Base-by-base conservation (phyloP, 2,113 vertebrate species). In the Pandion haliaetus region DNA sequence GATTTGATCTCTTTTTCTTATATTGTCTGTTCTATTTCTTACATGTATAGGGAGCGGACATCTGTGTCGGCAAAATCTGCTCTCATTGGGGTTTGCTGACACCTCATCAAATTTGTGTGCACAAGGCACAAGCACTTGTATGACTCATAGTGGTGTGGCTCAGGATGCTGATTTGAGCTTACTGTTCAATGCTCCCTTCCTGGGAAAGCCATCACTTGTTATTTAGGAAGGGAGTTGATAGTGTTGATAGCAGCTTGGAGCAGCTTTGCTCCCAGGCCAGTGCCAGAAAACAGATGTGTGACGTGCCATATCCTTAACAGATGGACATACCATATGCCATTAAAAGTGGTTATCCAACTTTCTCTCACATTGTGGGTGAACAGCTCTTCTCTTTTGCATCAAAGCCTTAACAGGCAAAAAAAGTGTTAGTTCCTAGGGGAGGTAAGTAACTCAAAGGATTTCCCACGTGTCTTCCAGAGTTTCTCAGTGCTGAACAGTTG, bases 211-310 rank as follows among this genome's bases (percentile, higher is more conserved):
- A 52, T 23, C 6, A 0, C 77, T 74, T 66, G 38, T 31, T 76
- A 61, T 78, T 93, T 67, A 38, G 79, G n/a, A 29, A 72, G 36
- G 55, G 78, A 88, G 34, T 12, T 79, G 67, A 34, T 45, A 17
- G 72, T 36, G 63, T 14, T 81, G 86, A 15, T 26, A 71, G 80
- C 79, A 93, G 67, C 90, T 90, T 0, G 0, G 42, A 86, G 58
- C 83, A 93, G 65, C 84, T 79, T 80, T 89, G 38, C 72, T 90
- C 69, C 82, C 82, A 59, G 89, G n/a, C 73, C 70, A 79, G 66
- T 52, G 89, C 61, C 91, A 93, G 92, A 26, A 94, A 74, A 34
- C 90, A 96, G 94, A 81, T 82, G 86, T 96, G 88, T 84, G 82
- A 78, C 0, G 1, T 95, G 82, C 47, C 83, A 66, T 40, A 15